phyloP scores from a whole-genome alignment of 1,140 invertebrate genomes.

The Mylabris phalerata region DNA sequence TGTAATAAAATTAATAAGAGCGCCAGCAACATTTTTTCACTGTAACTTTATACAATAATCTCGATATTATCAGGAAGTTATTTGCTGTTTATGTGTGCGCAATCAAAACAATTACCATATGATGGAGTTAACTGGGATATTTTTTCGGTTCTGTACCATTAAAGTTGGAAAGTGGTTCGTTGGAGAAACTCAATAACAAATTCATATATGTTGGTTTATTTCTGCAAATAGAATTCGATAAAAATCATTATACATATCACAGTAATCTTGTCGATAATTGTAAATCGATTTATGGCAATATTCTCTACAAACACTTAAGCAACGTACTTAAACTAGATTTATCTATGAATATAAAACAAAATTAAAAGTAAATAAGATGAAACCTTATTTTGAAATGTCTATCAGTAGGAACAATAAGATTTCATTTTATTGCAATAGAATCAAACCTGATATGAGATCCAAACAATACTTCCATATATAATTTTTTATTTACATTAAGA shows the following conservation, averaged over 20 bases:
- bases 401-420: conserved; percentile 9
- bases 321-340: background rate
- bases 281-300: conserved; percentile 10
- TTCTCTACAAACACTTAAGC: conserved; percentile 1
- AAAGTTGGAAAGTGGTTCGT: background rate
- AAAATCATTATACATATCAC: conserved; percentile 15
- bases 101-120: background rate
- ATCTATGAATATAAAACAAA: background rate
- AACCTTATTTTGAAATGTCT: conserved; percentile 2
- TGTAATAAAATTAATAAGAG: background rate
- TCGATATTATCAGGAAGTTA: background rate
- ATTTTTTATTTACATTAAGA: no score
- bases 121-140: background rate
- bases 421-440: conserved; percentile 1
- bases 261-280: conserved; percentile 4
- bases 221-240: conserved; percentile 14
- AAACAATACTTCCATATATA: conserved; percentile 3
- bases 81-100: background rate
- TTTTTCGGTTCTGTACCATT: background rate
- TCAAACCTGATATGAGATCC: conserved; percentile 12
- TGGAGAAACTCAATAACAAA: background rate
- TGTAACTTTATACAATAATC: background rate
- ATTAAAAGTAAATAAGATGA: conserved; percentile 3
- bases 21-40: background rate
- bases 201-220: conserved; percentile 1